Percentiles rank a stretch among this genome's conserved stretches.
Evolutionary conservation across 2,797 vertebrate genomes (phyloP).

Genomic region (Crossoptilon crossoptilon): DNA sequence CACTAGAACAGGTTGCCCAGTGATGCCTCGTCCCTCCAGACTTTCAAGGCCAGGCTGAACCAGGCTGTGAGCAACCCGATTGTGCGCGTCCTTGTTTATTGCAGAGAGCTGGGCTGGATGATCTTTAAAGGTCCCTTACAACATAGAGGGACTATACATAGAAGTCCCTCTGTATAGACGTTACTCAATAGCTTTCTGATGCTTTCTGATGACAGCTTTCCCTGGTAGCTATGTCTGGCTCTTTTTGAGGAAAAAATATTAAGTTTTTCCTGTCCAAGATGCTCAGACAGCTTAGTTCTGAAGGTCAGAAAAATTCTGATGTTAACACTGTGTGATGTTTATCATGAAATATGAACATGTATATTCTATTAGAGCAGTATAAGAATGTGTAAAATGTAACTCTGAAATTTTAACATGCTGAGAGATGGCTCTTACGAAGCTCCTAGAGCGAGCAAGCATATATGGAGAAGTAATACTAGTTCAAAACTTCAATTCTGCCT

Average conservation of each 20-base stretch:
- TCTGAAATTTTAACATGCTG: rapidly evolving
- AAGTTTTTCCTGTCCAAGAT: neutral
- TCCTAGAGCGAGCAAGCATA: neutral
- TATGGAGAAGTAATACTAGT: neutral
- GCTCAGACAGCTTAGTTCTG: neutral
- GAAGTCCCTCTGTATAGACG: neutral
- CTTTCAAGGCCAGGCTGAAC: no score
- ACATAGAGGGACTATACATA: no score
- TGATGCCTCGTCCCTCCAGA: no score
- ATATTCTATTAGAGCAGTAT: neutral
- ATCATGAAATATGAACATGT: neutral
- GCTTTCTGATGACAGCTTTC: neutral
- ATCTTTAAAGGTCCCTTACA: no score
- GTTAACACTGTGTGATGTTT: neutral
- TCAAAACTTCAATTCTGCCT: neutral
- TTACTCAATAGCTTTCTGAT: neutral
- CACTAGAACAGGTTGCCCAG: no score
- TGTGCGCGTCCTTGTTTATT: no score
- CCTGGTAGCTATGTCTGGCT: neutral
- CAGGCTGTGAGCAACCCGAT: no score
- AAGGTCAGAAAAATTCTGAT: neutral
- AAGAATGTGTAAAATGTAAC: neutral
- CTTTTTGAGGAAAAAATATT: neutral
- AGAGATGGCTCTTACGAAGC: neutral
- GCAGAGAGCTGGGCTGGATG: no score